phyloP scores from a whole-genome alignment of 2,113 vertebrate species.

The Peromyscus polionotus region DNA sequence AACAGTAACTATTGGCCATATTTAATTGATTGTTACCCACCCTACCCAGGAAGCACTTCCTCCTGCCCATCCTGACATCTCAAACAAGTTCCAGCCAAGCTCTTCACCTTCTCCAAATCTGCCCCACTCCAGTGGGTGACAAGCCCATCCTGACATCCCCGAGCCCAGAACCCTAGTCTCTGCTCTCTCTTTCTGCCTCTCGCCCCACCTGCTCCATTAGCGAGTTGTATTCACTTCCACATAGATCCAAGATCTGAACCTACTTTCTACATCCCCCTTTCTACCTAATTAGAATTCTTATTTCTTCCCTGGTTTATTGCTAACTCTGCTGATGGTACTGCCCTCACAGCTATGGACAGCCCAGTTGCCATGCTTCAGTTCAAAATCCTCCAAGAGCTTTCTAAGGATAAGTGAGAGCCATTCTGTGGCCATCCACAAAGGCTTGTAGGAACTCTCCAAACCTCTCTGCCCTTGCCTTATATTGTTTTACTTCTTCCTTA shows the following conservation, averaged over 20 bases:
- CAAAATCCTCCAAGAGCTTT: background rate
- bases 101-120: background rate
- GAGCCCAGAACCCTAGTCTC: background rate
- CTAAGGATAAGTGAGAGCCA: background rate
- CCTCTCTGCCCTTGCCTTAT: background rate
- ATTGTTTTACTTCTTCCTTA: background rate
- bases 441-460: background rate
- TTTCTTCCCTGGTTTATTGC: background rate
- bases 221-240: background rate
- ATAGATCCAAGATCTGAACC: background rate
- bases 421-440: background rate
- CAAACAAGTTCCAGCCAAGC: background rate
- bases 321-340: background rate
- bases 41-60: fast-evolving
- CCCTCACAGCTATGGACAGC: background rate
- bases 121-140: background rate
- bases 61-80: background rate
- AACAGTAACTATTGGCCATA: background rate
- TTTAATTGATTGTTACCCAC: background rate
- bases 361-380: background rate
- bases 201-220: background rate
- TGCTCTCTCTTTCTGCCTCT: background rate
- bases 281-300: background rate
- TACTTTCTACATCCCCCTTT: background rate
- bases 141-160: background rate